Evolutionary conservation across 2,113 vertebrate genomes (phyloP).

Genomic region (Cryptoleucopteryx plumbea): DNA sequence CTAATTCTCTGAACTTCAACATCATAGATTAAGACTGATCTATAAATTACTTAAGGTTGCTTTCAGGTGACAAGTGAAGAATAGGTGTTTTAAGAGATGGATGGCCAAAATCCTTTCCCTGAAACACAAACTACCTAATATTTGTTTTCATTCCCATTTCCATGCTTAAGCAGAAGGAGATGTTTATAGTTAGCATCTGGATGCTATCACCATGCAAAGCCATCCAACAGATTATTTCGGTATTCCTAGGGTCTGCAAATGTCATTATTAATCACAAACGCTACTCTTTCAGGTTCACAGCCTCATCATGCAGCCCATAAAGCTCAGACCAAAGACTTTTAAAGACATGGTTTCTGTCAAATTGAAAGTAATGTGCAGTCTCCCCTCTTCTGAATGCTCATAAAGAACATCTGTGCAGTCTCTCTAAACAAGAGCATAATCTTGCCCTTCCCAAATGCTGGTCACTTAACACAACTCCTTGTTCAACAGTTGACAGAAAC

Average conservation of each 20-base stretch:
- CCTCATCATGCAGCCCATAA: neutral
- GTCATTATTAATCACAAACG: conserved; percentile 42
- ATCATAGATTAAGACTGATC: neutral
- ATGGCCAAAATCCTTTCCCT: neutral
- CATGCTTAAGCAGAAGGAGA: neutral
- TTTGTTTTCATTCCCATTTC: conserved; percentile 4
- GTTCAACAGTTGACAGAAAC: neutral
- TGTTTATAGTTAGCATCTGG: conserved; percentile 55
- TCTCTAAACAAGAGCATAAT: neutral
- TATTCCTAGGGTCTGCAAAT: conserved; percentile 22
- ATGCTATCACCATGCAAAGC: conserved; percentile 1
- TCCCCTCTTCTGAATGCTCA: neutral
- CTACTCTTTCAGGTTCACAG: conserved; percentile 35
- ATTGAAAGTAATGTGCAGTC: neutral
- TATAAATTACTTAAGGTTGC: neutral
- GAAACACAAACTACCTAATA: neutral
- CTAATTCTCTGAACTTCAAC: neutral
- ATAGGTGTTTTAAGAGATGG: neutral
- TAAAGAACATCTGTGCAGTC: conserved; percentile 17
- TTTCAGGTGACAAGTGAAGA: neutral
- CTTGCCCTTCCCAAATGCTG: neutral
- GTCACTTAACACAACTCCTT: neutral
- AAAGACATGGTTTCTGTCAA: conserved; percentile 16
- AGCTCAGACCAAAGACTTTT: neutral
- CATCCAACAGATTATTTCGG: neutral